A percentile compares a stretch with the other conserved stretches of the same genome.
Conservation (phyloP, 2,888 invertebrate species). For the Hemaris fuciformis region DNA sequence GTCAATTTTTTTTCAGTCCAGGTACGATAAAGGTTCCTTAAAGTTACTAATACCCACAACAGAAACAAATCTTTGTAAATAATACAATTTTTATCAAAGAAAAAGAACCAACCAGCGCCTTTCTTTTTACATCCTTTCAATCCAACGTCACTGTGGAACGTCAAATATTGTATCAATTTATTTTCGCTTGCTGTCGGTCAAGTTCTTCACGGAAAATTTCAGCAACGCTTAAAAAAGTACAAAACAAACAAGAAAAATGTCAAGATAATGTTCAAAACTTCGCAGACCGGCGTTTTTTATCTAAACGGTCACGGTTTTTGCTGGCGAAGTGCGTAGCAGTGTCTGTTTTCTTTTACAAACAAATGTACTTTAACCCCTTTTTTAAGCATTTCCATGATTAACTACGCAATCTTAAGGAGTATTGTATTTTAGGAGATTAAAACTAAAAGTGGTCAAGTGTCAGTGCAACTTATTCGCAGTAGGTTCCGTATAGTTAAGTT, state of each 20-base stretch:
- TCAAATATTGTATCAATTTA: no score
- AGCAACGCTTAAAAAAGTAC: neutral
- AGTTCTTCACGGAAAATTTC: neutral
- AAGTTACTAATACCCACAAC: no score
- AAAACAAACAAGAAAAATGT: neutral
- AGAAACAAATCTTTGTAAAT: no score
- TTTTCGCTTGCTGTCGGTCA: neutral
- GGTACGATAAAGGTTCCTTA: no score
- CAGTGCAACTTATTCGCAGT: neutral
- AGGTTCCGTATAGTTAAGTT: neutral
- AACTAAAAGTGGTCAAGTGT: neutral
- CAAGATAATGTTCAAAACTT: neutral
- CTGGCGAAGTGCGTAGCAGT: neutral
- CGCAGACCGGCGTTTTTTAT: neutral
- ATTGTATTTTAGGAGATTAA: neutral
- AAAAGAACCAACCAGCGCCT: no score
- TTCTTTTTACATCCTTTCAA: no score
- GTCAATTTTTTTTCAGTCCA: no score
- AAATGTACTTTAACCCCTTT: neutral
- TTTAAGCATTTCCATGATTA: neutral
- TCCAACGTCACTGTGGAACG: no score
- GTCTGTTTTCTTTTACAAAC: neutral
- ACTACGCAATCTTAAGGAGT: neutral
- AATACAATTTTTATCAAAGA: no score
- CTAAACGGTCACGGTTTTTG: neutral